phyloP scores from a whole-genome alignment of 37 sponge, comb jelly and placozoan species.

The Tethya wilhelma region DNA sequence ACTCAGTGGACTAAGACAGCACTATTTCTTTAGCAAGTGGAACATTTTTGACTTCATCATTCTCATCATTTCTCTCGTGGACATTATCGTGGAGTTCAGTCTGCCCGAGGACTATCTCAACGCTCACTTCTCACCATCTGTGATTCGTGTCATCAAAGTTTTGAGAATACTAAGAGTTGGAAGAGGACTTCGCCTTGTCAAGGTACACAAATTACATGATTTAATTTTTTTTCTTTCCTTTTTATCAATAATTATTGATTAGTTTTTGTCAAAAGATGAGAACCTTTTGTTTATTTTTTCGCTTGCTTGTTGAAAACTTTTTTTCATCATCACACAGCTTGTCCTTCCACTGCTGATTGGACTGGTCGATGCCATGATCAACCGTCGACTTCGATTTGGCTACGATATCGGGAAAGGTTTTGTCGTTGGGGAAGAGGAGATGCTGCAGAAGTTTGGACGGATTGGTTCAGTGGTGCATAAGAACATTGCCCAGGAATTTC shows the following conservation, averaged over 20 bases:
- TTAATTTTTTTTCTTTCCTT: too few species aligned
- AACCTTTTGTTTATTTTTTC: background rate
- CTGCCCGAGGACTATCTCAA: conserved; percentile 11
- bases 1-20: conserved; percentile 76
- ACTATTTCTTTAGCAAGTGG: conserved; percentile 83
- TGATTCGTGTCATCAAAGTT: conserved; percentile 37
- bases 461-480: conserved; percentile 59
- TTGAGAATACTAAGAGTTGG: conserved; percentile 62
- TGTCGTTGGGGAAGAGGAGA: conserved; percentile 86
- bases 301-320: background rate
- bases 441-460: conserved; percentile 76
- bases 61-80: conserved; percentile 64
- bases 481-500: conserved; percentile 46
- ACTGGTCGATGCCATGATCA: conserved; percentile 63
- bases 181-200: conserved; percentile 36
- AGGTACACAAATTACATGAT: too few species aligned
- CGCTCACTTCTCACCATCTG: conserved; percentile 24
- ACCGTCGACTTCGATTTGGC: conserved; percentile 72
- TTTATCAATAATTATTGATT: background rate
- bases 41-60: conserved; percentile 80
- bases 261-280: background rate
- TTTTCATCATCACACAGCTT: conserved; percentile 41
- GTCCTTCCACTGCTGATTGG: conserved; percentile 55
- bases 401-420: conserved; percentile 92
- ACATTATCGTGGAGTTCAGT: conserved; percentile 51